A percentile compares a stretch with the other conserved stretches of the same genome.
These are phyloP conservation scores for Umimayanthus kanabou DNA, from an alignment of 92 coral and sea anemone species.

Conservation along the genomic window DNA sequence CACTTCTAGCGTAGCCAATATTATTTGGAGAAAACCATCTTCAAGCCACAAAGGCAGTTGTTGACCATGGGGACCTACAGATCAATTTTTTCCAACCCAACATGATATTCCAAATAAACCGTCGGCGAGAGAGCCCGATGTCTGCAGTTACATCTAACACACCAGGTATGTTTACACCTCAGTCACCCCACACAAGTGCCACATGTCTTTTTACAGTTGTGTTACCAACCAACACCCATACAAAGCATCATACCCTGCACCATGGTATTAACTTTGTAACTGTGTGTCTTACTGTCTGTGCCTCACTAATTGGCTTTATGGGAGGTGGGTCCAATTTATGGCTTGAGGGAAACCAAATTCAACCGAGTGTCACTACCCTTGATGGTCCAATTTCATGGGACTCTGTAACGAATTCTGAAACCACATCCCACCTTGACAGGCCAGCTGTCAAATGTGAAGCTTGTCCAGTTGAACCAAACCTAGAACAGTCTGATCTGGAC, in stretches of 20 bases:
- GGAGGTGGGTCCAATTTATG: constrained; percentile 37
- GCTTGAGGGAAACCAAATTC: constrained; percentile 57
- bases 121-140: constrained; percentile 43
- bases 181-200: constrained; percentile 49
- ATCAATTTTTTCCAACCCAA: constrained; percentile 48
- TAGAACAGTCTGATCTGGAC: constrained; percentile 18
- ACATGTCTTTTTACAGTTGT: constrained; percentile 54
- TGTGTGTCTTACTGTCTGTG: constrained; percentile 49
- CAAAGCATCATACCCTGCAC: constrained; percentile 43
- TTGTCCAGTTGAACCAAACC: constrained; percentile 25
- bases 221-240: constrained; percentile 36
- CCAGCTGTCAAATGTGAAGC: constrained; percentile 15
- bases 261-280: constrained; percentile 56
- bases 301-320: constrained; percentile 45
- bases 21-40: constrained; percentile 68
- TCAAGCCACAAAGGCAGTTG: constrained; percentile 56
- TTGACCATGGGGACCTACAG: constrained; percentile 53
- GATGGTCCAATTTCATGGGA: constrained; percentile 59
- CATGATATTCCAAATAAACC: constrained; percentile 43
- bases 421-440: not conserved
- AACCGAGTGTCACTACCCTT: constrained; percentile 57
- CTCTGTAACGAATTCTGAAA: constrained; percentile 28
- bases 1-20: constrained; percentile 56
- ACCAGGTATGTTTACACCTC: constrained; percentile 14
- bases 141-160: not conserved